A percentile compares a stretch with the other conserved stretches of the same genome.
phyloP scores from a whole-genome alignment of 2,888 invertebrate species.

The Lycaena phlaeas region DNA sequence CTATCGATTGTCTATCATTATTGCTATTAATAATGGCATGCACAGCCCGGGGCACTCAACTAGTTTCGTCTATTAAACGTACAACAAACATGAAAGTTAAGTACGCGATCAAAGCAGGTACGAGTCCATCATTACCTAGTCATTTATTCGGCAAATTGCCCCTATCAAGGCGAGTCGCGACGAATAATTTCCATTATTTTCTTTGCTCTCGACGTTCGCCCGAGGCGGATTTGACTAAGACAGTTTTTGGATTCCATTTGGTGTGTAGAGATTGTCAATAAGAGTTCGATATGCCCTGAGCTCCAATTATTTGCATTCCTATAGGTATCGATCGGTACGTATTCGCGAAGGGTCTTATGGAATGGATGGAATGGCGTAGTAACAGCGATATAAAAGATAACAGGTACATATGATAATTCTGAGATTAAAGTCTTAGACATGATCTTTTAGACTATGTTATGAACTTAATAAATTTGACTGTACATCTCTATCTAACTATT shows the following conservation, averaged over 20 bases:
- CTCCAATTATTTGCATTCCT: no score
- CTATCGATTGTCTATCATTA: background rate
- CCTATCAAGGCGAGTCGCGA: slow-evolving; percentile 45
- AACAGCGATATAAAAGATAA: no score
- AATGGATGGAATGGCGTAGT: no score
- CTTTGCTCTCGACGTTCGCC: slow-evolving; percentile 32
- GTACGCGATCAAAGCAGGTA: no score
- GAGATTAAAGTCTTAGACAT: no score
- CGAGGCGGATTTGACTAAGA: slow-evolving; percentile 34
- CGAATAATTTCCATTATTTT: slow-evolving; percentile 51
- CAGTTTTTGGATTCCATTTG: slow-evolving; percentile 6
- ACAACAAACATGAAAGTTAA: slow-evolving; percentile 4
- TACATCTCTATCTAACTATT: no score
- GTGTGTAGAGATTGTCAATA: slow-evolving; percentile 19
- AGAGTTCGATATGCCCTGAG: no score
- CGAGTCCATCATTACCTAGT: slow-evolving; percentile 27
- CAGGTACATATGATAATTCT: no score
- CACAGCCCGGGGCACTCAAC: background rate
- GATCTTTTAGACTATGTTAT: no score
- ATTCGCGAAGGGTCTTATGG: no score
- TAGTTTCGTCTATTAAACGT: background rate
- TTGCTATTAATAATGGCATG: background rate
- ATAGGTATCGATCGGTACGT: slow-evolving; percentile 18
- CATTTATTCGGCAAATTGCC: slow-evolving; percentile 54
- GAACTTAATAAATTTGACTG: no score